Evolutionary conservation across 2,888 invertebrate genomes (phyloP).

Genomic region (Limnephilus marmoratus): DNA sequence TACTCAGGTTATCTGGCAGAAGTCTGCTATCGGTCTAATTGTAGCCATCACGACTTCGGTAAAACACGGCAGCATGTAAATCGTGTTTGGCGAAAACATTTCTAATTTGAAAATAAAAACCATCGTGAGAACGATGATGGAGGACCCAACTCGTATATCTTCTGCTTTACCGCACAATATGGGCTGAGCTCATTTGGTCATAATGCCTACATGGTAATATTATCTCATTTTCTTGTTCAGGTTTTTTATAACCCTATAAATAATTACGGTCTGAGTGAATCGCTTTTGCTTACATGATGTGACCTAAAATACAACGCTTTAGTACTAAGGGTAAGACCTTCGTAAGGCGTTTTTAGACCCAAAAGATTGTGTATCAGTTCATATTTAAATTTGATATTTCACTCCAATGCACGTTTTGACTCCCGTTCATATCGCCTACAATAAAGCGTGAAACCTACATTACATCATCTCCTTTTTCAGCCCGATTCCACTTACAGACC

Average conservation of each 20-base stretch:
- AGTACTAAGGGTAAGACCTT: background rate
- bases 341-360: background rate
- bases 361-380: background rate
- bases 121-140: constrained; percentile 38
- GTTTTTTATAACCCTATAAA: constrained; percentile 8
- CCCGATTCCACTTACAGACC: too few relatives aligned
- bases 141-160: constrained; percentile 9
- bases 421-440: too few relatives aligned
- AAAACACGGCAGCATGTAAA: constrained; percentile 48
- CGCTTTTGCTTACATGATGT: background rate
- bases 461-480: too few relatives aligned
- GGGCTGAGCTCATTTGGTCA: constrained; percentile 9
- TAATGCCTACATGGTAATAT: constrained; percentile 15
- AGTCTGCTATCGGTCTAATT: background rate
- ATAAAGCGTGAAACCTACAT: background rate
- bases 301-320: background rate
- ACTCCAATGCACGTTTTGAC: background rate
- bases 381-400: background rate
- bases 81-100: constrained; percentile 47
- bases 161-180: background rate
- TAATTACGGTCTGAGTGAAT: background rate
- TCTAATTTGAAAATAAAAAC: constrained; percentile 34
- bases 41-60: constrained; percentile 36
- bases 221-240: constrained; percentile 26
- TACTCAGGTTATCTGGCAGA: background rate